phyloP scores from a whole-genome alignment of 2,113 vertebrate species.

The Sporophila hypoxantha region DNA sequence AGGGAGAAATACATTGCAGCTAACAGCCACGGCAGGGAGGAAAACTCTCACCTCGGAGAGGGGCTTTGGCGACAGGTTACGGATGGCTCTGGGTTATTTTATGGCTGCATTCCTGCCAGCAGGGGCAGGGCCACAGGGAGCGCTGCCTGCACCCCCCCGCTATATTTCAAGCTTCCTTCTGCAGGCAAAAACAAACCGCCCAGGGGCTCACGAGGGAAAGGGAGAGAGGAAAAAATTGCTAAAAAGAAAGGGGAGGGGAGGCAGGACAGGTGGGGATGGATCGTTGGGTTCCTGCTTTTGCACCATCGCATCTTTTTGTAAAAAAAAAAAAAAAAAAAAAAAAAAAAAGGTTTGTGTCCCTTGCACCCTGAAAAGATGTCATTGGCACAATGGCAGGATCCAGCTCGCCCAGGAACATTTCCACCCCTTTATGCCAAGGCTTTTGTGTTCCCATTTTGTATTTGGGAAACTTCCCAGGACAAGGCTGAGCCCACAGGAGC shows the following conservation, averaged over 20 bases:
- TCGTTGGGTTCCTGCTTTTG: background rate
- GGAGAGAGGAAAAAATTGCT: background rate
- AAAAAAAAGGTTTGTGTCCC: background rate
- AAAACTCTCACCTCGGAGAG: slow-evolving; percentile 58
- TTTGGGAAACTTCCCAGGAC: rapidly evolving
- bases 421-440: background rate
- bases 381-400: background rate
- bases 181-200: slow-evolving; percentile 58
- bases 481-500: background rate
- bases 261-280: background rate
- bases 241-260: background rate
- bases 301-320: background rate
- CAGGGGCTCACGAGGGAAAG: slow-evolving; percentile 28
- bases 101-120: slow-evolving; percentile 66
- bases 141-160: slow-evolving; percentile 35
- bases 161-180: slow-evolving; percentile 72
- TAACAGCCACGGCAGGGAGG: slow-evolving; percentile 77
- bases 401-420: background rate
- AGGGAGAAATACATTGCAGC: slow-evolving; percentile 74
- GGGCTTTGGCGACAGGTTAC: slow-evolving; percentile 74
- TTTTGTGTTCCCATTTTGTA: background rate
- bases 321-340: too few species aligned
- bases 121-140: slow-evolving; percentile 71
- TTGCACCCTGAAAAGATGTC: background rate
- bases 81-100: slow-evolving; percentile 76